Base-by-base conservation (phyloP, 2,113 vertebrate species). In the Plectropomus leopardus region DNA sequence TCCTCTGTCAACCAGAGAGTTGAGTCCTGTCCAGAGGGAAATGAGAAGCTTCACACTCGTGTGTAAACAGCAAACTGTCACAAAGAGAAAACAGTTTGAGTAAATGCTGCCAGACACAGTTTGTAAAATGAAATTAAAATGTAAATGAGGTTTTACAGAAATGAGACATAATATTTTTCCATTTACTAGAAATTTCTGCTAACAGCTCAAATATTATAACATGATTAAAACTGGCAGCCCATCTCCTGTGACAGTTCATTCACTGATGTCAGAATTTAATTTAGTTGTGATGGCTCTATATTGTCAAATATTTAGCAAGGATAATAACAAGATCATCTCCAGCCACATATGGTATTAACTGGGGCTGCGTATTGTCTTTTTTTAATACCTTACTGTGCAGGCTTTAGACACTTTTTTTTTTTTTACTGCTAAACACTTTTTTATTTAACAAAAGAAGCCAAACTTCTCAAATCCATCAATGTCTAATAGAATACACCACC, bases 31-130 rank as follows among this genome's bases (percentile, higher is more conserved):
- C 40, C 63, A 2, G 4, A 47, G 61, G n/a, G 23, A 16, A 5
- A 5, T 4, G 15, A 17, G 11, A 3, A n/a, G 69, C 51, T n/a
- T 3, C 45, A 51, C 48, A 5, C 26, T 60, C n/a, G 1, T 6
- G 19, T 54, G 76, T 45, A 24, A 24, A 63, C 26, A 23, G 54
- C 45, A 3, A 19, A 17, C 72, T 55, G 61, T 66, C 73, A 65
- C 55, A 24, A 50, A 4, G 5, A 16, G 40, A 34, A 54, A 24
- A n/a, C 7, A 2, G 54, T 8, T 7, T 17, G 10, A 13, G 50
- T 1, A 5, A 8, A 47, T 2, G 30, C 63, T 70, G n/a, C 51
- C 54, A 47, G 40, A 28, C 8, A 11, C 48, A 30, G 48, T 64
- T 48, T 65, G 24, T 23, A 4, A n/a, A 44, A 4, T 45, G 32